Conservation (phyloP, 2,888 invertebrate genomes). For the Mechanitis messenoides region DNA sequence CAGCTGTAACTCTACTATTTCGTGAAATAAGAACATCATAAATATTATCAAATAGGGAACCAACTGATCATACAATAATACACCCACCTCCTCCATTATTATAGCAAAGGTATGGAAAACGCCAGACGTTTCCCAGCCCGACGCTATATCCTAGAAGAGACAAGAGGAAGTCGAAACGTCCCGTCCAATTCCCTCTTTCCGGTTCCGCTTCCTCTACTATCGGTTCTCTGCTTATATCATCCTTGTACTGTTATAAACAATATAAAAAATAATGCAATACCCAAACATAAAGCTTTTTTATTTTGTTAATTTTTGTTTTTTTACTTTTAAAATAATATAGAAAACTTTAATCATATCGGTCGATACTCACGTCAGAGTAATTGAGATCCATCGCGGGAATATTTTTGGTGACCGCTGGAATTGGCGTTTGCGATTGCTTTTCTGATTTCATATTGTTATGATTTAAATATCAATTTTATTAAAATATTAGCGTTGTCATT, state of each 20-base stretch:
- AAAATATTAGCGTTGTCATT: slow-evolving; percentile 42
- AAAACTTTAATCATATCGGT: not conserved
- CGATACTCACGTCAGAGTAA: slow-evolving; percentile 58
- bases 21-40: no score
- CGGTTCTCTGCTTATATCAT: slow-evolving; percentile 42
- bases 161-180: slow-evolving; percentile 84
- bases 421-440: slow-evolving; percentile 43
- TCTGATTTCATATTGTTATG: slow-evolving; percentile 41
- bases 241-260: slow-evolving; percentile 42
- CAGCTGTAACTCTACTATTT: no score
- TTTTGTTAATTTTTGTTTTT: no score
- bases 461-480: slow-evolving; percentile 41
- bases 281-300: not conserved
- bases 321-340: no score
- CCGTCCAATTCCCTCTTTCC: slow-evolving; percentile 83
- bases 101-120: slow-evolving; percentile 85
- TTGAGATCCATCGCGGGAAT: slow-evolving; percentile 54
- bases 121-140: slow-evolving; percentile 85
- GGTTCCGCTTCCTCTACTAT: slow-evolving; percentile 59
- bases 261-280: slow-evolving; percentile 16
- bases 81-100: slow-evolving; percentile 83
- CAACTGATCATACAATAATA: not conserved
- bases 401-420: slow-evolving; percentile 50
- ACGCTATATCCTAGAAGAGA: slow-evolving; percentile 84
- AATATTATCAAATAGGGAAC: no score